These are phyloP conservation scores for Pteropus alecto DNA, from an alignment of 2,113 vertebrate species.

Conservation along the genomic window DNA sequence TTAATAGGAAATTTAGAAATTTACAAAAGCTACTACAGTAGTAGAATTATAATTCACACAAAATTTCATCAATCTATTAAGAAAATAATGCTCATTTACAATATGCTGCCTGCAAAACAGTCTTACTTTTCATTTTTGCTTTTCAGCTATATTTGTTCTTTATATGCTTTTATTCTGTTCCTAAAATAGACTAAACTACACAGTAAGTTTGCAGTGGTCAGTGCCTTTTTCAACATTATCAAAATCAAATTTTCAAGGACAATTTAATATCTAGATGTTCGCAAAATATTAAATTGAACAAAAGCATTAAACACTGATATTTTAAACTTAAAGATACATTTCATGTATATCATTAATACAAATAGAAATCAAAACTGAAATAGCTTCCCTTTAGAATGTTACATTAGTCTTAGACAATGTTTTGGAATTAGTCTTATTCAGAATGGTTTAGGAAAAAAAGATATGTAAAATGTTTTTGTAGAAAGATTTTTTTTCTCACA, in stretches of 20 bases:
- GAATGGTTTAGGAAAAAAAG: neutral
- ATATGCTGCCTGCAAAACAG: neutral
- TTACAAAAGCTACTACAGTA: neutral
- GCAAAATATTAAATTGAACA: neutral
- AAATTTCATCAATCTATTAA: neutral
- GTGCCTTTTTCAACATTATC: neutral
- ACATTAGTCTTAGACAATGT: neutral
- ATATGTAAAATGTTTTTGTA: constrained; percentile 27
- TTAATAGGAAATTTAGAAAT: neutral
- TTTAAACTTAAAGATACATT: neutral
- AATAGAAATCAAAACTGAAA: constrained; percentile 31
- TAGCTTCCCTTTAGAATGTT: neutral
- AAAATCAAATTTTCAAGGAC: neutral
- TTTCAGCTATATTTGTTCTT: constrained; percentile 11
- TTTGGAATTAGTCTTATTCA: neutral
- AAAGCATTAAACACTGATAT: neutral
- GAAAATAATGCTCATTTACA: neutral
- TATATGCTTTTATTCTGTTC: neutral
- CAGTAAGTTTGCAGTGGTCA: neutral
- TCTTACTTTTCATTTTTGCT: neutral
- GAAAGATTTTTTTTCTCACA: neutral
- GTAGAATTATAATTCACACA: neutral
- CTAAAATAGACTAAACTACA: neutral
- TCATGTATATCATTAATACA: neutral
- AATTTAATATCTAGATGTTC: neutral